Percentiles rank a stretch among this genome's conserved stretches.
Evolutionary conservation across 2,888 invertebrate genomes (phyloP).

Genomic region (Urechis unicinctus): DNA sequence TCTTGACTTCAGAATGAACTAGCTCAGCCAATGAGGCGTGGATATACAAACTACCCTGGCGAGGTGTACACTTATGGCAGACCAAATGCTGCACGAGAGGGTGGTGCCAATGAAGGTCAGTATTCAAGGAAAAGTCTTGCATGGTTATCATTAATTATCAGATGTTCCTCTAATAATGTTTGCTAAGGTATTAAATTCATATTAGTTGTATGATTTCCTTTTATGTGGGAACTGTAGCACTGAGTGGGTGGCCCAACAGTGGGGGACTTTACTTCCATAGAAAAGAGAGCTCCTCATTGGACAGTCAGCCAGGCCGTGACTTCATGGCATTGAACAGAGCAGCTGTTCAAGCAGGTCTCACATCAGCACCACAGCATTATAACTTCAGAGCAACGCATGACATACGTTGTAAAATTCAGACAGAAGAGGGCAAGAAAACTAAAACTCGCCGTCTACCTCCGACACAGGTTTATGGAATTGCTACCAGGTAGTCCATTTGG

Average conservation of each 20-base stretch:
- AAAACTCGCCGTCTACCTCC: slow-evolving; percentile 36
- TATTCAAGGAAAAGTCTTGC: neutral
- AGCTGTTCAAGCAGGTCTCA: slow-evolving; percentile 40
- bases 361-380: slow-evolving; percentile 37
- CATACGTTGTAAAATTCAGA: slow-evolving; percentile 30
- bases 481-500: slow-evolving; percentile 37
- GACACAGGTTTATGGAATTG: slow-evolving; percentile 41
- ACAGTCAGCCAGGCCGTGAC: slow-evolving; percentile 22
- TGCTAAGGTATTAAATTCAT: too few relatives aligned
- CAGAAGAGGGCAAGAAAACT: slow-evolving; percentile 23
- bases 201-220: neutral
- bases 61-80: slow-evolving; percentile 31
- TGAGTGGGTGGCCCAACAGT: slow-evolving; percentile 5
- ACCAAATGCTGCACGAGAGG: slow-evolving; percentile 32
- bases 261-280: slow-evolving; percentile 5
- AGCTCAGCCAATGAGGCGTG: too few relatives aligned
- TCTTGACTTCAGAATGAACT: too few relatives aligned
- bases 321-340: slow-evolving; percentile 44
- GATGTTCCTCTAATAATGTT: neutral
- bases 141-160: too few relatives aligned
- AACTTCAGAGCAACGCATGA: slow-evolving; percentile 45
- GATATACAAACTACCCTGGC: slow-evolving; percentile 26
- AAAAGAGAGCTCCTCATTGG: neutral
- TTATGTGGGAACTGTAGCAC: neutral
- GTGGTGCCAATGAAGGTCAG: slow-evolving; percentile 38